Evolutionary conservation across 2,797 vertebrate genomes (phyloP), one percentile per base, ranked within the genome.

Genomic region (Clarias laeviceps): DNA sequence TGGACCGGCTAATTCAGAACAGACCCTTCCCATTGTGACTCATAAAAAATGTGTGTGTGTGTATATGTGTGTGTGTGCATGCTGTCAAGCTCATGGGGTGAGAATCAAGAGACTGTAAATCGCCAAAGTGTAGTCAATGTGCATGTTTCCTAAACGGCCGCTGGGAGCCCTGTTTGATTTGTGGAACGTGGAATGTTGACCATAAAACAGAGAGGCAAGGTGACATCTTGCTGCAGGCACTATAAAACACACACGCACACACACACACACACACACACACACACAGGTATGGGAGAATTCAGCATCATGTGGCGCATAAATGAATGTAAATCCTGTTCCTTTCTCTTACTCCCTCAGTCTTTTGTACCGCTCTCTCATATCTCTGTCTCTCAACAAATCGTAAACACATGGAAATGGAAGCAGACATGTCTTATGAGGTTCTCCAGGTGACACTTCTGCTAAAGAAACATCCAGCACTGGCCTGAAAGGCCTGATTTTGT

Each of bases 401-500:
- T 57, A 61, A 61, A 59, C 74, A 78, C 40, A 84, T 82, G 68
- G 62, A 90, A 91, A 92, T 90, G 78, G 83, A 90, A 91, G 82
- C 92, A 91, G 89, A 88, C 82, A 82, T 86, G 70, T 83, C 64
- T 77, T 85, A 86, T 68, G 84, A 72, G 82, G 84, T 82, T 89
- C 72, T 85, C 81, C 87, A 86, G 85, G 89, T 89, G 83, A 90
- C 88, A 91, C 89, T n/a, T 12, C 88, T 88, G 89, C 57, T 66
- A 87, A 65, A 65, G 79, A 85, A 84, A 80, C 86, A 64, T 24
- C 85, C 84, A 84, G 82, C 73, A 0, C 73, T 22, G 54, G 73
- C 29, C 54, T 57, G 45, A 11, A 57, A 77, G 27, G 27, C 9
- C 3, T 1, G 22, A 9, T 77, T 77, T 77, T 57, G 57, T 34